phyloP scores from a whole-genome alignment of 2,797 vertebrate species.

The Acanthurus tractus region DNA sequence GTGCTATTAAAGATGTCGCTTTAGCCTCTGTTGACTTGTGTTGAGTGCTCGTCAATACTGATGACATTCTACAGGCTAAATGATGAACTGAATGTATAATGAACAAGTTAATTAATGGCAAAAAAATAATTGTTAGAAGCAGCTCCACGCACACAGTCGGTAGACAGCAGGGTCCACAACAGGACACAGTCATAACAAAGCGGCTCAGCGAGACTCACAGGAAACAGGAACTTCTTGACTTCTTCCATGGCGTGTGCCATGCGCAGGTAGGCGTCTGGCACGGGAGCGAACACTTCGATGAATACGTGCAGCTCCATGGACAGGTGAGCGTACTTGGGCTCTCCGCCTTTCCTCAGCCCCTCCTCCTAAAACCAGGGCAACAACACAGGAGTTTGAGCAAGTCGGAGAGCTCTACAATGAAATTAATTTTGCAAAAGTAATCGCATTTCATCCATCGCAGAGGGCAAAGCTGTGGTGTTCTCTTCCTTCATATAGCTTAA shows the following conservation, averaged over 20 bases:
- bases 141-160: neutral
- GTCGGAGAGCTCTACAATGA: slow-evolving; percentile 10
- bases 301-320: slow-evolving; percentile 98
- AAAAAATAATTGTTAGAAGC: too few relatives aligned
- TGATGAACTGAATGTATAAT: neutral
- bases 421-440: slow-evolving; percentile 32
- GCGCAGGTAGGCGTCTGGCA: slow-evolving; percentile 95
- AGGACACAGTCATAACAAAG: neutral
- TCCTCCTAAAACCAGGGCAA: slow-evolving; percentile 88
- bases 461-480: slow-evolving; percentile 12
- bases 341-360: slow-evolving; percentile 92
- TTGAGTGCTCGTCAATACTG: neutral
- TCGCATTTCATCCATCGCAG: slow-evolving; percentile 19
- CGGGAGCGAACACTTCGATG: slow-evolving; percentile 96
- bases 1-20: neutral
- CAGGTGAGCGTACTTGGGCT: slow-evolving; percentile 96
- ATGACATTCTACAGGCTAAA: neutral
- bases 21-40: neutral
- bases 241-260: slow-evolving; percentile 99
- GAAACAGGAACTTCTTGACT: slow-evolving; percentile 98
- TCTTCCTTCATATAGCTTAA: slow-evolving; percentile 22
- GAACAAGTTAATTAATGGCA: neutral
- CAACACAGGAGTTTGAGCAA: neutral
- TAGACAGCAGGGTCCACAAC: too few relatives aligned
- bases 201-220: slow-evolving; percentile 82